phyloP scores from a whole-genome alignment of 1,140 invertebrate species.

The Dreissena polymorpha region DNA sequence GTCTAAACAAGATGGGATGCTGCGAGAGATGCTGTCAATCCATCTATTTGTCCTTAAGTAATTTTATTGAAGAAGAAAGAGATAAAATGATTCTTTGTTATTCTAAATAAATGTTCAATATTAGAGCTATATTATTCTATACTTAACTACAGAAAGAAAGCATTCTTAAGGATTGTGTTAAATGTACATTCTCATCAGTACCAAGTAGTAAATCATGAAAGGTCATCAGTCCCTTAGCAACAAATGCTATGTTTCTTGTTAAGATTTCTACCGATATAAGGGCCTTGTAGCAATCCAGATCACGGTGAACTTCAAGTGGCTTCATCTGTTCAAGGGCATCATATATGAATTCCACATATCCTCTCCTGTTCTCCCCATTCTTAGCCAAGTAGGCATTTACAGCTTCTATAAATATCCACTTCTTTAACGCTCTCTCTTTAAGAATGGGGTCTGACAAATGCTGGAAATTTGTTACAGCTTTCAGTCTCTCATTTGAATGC shows the following conservation, averaged over 20 bases:
- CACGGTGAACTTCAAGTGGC: conserved; percentile 91
- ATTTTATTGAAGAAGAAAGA: no score
- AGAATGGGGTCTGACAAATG: neutral
- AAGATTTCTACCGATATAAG: conserved; percentile 81
- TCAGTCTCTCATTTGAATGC: conserved; percentile 11
- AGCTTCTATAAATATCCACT: conserved; percentile 64
- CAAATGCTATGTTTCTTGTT: no score
- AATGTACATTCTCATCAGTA: neutral
- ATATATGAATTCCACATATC: conserved; percentile 96
- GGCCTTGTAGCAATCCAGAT: conserved; percentile 95
- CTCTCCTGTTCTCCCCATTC: conserved; percentile 63
- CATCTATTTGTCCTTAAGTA: no score
- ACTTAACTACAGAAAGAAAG: no score
- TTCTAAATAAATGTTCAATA: no score
- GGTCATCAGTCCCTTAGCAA: no score
- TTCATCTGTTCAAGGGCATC: conserved; percentile 93
- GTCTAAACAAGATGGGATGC: no score
- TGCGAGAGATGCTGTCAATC: no score
- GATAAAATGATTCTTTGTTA: no score
- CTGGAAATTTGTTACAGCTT: conserved; percentile 4
- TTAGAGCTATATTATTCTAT: no score
- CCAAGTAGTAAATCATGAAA: neutral
- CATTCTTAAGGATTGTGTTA: no score
- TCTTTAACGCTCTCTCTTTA: conserved; percentile 27
- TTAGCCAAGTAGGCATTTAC: conserved; percentile 66